Conservation (phyloP, 1,140 invertebrate species). For the Caenorhabditis latens region DNA sequence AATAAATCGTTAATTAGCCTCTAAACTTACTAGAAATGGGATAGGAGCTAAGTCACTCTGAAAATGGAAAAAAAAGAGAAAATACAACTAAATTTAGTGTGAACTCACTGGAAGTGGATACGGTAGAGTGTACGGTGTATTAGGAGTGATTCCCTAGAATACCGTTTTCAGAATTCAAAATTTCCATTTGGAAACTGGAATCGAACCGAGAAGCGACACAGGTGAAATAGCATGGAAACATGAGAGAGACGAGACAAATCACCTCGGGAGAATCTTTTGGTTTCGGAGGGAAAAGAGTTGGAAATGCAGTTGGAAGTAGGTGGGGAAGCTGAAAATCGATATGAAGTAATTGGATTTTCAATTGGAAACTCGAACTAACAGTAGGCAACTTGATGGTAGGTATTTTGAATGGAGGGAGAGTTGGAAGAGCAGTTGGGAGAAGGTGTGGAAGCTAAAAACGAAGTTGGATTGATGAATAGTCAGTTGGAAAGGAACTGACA, state of each 20-base stretch:
- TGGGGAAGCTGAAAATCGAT: not conserved
- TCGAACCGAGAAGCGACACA: not conserved
- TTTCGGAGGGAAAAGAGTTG: not conserved
- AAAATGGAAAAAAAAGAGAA: not conserved
- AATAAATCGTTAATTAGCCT: not conserved
- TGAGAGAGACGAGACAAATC: not conserved
- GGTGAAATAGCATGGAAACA: not conserved
- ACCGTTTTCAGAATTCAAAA: not conserved
- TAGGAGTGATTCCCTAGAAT: conserved; percentile 1
- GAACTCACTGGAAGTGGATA: conserved; percentile 23
- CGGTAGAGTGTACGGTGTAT: conserved; percentile 3
- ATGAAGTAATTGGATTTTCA: no score
- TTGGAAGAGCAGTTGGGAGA: not conserved
- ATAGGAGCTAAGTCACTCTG: not conserved
- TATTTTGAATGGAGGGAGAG: no score
- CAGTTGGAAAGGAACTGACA: not conserved
- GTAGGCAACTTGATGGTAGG: conserved; percentile 14
- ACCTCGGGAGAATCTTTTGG: not conserved
- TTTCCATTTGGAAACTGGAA: not conserved
- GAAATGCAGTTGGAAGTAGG: not conserved
- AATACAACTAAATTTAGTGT: not conserved
- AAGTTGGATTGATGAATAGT: not conserved
- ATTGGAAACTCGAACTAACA: not conserved
- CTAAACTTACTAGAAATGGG: not conserved
- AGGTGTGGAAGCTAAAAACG: not conserved